Conservation (phyloP, 1,140 invertebrate genomes). For the Conus ventricosus region DNA sequence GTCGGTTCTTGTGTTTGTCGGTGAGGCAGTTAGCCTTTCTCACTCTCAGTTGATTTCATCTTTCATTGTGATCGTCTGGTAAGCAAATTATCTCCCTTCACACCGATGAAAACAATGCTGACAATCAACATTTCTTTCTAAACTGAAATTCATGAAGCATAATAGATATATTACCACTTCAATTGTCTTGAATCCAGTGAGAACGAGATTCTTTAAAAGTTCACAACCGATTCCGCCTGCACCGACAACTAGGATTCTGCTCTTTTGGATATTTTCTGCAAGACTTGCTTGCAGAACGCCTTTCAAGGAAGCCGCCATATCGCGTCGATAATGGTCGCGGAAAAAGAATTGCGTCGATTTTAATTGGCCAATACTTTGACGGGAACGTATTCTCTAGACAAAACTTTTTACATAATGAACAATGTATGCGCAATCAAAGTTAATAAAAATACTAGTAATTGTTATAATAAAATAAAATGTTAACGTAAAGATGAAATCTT, state of each 20-base stretch:
- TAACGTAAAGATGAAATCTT: too few species aligned
- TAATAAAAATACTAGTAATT: too few species aligned
- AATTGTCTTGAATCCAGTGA: slow-evolving; percentile 94
- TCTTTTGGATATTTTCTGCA: slow-evolving; percentile 56
- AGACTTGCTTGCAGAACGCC: slow-evolving; percentile 62
- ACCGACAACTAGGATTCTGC: slow-evolving; percentile 90
- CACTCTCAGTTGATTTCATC: too few species aligned
- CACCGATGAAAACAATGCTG: too few species aligned
- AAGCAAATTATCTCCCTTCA: neutral
- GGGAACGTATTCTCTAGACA: too few species aligned
- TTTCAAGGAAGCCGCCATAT: slow-evolving; percentile 67
- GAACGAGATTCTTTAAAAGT: slow-evolving; percentile 96
- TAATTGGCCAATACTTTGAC: neutral
- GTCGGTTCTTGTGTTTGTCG: too few species aligned
- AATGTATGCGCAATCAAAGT: too few species aligned
- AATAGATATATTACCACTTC: slow-evolving; percentile 86
- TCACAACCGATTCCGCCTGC: slow-evolving; percentile 99
- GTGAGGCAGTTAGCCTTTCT: too few species aligned
- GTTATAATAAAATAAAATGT: too few species aligned
- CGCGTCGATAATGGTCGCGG: neutral
- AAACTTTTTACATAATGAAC: too few species aligned
- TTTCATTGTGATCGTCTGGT: too few species aligned
- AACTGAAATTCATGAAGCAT: neutral
- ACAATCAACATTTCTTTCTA: neutral
- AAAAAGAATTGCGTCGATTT: neutral